phyloP scores from a whole-genome alignment of 2,888 invertebrate species.

The Callyntrura sp. region DNA sequence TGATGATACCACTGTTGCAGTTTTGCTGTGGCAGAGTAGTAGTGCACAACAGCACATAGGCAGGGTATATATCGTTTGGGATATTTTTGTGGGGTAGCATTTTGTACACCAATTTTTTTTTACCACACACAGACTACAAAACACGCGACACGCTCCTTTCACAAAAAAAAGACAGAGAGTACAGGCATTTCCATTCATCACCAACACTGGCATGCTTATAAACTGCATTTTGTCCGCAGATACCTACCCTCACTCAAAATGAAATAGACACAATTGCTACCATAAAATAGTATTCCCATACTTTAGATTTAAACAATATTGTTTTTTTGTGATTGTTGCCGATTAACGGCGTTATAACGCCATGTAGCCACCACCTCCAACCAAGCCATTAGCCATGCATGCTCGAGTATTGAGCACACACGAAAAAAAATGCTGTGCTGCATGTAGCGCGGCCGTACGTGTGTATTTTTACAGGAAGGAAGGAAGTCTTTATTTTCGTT shows the following conservation, averaged over 20 bases:
- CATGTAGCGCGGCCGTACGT: neutral
- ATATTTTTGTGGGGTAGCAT: conserved; percentile 33
- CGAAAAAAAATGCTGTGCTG: conserved; percentile 42
- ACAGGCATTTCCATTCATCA: too few relatives aligned
- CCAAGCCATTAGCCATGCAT: conserved; percentile 63
- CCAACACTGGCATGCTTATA: neutral
- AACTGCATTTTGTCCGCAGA: conserved; percentile 5
- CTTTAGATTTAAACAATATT: too few relatives aligned
- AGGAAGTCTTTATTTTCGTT: conserved; percentile 62
- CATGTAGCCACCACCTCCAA: neutral
- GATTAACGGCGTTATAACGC: conserved; percentile 39
- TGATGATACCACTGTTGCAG: too few relatives aligned
- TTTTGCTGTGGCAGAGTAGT: too few relatives aligned
- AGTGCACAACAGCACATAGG: too few relatives aligned
- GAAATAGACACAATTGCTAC: too few relatives aligned
- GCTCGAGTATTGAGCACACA: conserved; percentile 70
- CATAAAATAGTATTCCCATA: too few relatives aligned
- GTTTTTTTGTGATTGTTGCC: conserved; percentile 27
- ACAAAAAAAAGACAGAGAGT: neutral
- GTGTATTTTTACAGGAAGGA: conserved; percentile 63
- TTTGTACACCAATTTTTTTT: neutral
- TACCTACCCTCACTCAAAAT: neutral
- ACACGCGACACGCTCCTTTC: conserved; percentile 38
- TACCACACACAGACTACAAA: conserved; percentile 44
- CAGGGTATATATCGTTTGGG: neutral